These are phyloP conservation scores for Astropecten irregularis DNA, from an alignment of 53 echinoderm and acorn worm genomes.

Conservation along the genomic window DNA sequence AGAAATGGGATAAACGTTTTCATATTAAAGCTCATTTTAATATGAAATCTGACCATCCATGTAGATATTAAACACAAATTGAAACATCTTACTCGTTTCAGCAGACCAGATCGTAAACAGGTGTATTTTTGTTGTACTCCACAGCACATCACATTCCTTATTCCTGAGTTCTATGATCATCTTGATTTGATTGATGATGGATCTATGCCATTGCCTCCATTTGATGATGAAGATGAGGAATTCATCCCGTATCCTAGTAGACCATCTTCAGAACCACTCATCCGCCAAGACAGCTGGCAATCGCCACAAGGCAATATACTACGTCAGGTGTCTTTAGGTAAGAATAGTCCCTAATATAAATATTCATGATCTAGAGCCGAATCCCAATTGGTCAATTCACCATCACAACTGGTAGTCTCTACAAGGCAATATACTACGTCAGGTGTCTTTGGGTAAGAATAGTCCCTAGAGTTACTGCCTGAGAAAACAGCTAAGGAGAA, in stretches of 20 bases:
- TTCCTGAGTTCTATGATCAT: conserved; percentile 97
- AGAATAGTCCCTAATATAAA: no score
- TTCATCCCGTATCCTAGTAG: conserved; percentile 73
- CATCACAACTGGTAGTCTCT: background rate
- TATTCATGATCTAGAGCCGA: no score
- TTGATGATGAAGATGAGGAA: conserved; percentile 91
- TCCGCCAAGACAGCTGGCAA: conserved; percentile 1
- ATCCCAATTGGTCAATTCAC: no score
- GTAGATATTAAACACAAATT: no score
- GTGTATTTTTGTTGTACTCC: no score
- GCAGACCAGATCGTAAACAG: no score
- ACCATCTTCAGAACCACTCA: conserved; percentile 60
- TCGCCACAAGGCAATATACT: conserved; percentile 3
- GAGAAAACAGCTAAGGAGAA: background rate
- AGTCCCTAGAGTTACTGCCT: no score
- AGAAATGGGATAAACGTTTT: no score
- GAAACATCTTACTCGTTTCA: no score
- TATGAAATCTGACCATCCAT: no score
- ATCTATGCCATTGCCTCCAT: conserved; percentile 93
- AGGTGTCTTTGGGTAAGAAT: conserved; percentile 21
- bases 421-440: conserved; percentile 16
- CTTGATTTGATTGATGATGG: conserved; percentile 92
- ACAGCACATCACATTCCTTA: conserved; percentile 82
- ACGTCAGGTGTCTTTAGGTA: conserved; percentile 30
- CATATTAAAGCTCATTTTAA: no score